These are phyloP conservation scores for Paramormyrops hopkinsi DNA, from an alignment of 2,797 vertebrate species.

Conservation along the genomic window DNA sequence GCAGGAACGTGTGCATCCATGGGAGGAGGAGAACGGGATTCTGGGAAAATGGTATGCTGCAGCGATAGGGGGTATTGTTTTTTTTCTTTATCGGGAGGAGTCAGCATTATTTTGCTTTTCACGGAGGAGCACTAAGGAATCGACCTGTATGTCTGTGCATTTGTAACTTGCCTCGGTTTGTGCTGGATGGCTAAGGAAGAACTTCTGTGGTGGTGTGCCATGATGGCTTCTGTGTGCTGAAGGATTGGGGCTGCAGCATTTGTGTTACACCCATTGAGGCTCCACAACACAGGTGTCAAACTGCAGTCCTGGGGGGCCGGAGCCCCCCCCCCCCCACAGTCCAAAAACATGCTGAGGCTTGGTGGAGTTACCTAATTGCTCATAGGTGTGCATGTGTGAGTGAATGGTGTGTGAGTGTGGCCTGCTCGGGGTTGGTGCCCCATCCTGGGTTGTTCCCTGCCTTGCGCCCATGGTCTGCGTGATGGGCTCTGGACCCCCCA, in stretches of 20 bases:
- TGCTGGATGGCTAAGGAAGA: background rate
- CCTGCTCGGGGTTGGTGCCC: background rate
- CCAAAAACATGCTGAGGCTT: background rate
- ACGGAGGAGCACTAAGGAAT: background rate
- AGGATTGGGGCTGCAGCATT: background rate
- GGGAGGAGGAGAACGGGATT: background rate
- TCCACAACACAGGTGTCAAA: background rate
- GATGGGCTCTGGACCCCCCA: background rate
- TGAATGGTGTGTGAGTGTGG: background rate
- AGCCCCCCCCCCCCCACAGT: background rate
- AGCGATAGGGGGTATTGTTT: background rate
- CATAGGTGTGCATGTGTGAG: background rate
- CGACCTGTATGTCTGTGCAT: background rate
- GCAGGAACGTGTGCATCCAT: background rate
- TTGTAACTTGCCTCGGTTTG: background rate
- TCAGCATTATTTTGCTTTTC: background rate
- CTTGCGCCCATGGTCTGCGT: background rate
- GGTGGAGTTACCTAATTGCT: background rate
- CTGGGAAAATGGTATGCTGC: conserved; percentile 24
- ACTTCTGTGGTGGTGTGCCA: background rate
- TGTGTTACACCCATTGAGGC: background rate
- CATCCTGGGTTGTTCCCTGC: background rate
- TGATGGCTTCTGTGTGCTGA: background rate
- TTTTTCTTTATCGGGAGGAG: background rate
- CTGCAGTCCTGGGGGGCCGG: background rate